Evolutionary conservation across 2,113 vertebrate genomes (phyloP).

Genomic region (Caloenas nicobarica): DNA sequence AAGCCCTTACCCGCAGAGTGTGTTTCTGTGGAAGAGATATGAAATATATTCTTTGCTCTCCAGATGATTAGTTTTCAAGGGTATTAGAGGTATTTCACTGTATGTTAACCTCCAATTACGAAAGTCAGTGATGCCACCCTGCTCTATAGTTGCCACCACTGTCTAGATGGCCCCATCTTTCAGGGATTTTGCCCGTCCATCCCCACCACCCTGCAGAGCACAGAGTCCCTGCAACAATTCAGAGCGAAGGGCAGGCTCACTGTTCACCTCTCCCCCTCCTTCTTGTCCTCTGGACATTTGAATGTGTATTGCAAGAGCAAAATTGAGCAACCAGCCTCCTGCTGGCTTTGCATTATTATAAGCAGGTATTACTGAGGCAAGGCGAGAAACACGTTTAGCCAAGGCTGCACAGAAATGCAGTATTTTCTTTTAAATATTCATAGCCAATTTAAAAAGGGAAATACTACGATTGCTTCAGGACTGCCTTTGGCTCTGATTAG

Average conservation of each 20-base stretch:
- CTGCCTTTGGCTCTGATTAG: conserved; percentile 62
- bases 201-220: not conserved
- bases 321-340: not conserved
- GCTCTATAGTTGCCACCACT: not conserved
- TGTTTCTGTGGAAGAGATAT: not conserved
- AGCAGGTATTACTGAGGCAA: not conserved
- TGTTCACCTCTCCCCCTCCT: not conserved
- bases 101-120: not conserved
- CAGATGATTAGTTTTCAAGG: not conserved
- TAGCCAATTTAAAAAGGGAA: conserved; percentile 39
- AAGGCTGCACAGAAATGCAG: not conserved
- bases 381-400: not conserved
- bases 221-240: not conserved
- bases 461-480: not conserved
- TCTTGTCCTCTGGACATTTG: not conserved
- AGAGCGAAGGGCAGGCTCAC: not conserved
- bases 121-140: not conserved
- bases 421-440: conserved; percentile 60
- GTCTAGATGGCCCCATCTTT: not conserved
- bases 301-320: not conserved
- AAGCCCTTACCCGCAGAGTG: not conserved
- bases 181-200: not conserved
- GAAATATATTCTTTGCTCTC: not conserved
- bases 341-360: not conserved
- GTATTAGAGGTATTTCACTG: not conserved